Evolutionary conservation across 1,140 invertebrate genomes (phyloP), one percentile per base, ranked within the genome.

Genomic region (Drosophila quadrilineata): DNA sequence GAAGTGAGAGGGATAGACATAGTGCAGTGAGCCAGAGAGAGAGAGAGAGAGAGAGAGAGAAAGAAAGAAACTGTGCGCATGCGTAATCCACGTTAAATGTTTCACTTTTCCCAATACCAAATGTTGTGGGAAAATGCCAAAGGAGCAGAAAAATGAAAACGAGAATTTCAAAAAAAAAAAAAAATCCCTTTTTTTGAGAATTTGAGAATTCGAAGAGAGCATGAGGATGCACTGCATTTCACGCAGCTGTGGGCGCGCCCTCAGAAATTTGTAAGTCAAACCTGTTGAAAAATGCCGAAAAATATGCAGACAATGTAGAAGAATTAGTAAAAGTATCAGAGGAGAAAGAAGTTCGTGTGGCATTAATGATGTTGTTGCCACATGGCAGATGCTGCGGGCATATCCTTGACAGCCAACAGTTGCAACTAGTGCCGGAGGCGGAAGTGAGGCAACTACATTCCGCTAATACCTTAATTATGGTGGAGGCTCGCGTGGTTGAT

Each of bases 381-480:
- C 43, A 19, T 36, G n/a, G 29, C 63, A 82, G 68, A 82, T 75
- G 71, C 67, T 63, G 53, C 60, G 71, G 66, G n/a, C n/a, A 71
- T 80, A 75, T 80, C 76, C 75, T 71, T 80, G 75, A 82, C 75
- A 75, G 75, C 17, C 12, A 43, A 36, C 41, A 52, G 52, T 66
- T 67, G 48, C 64, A 48, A 4, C 3, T 9, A n/a, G n/a, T n/a
- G n/a, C n/a, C n/a, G n/a, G n/a, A n/a, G n/a, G n/a, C n/a, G n/a
- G n/a, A n/a, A n/a, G n/a, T n/a, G n/a, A n/a, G 19, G 43, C 5
- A 41, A 19, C 28, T 12, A 21, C 24, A 40, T 40, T 24, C 48
- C 12, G 16, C 8, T 38, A 5, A 40, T 40, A 8, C 16, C 6
- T 12, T 53, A 40, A 53, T 53, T 40, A 40, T 12, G 10, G 21